These are phyloP conservation scores for Tiliacea aurago DNA, from an alignment of 2,888 invertebrate species.

Conservation along the genomic window DNA sequence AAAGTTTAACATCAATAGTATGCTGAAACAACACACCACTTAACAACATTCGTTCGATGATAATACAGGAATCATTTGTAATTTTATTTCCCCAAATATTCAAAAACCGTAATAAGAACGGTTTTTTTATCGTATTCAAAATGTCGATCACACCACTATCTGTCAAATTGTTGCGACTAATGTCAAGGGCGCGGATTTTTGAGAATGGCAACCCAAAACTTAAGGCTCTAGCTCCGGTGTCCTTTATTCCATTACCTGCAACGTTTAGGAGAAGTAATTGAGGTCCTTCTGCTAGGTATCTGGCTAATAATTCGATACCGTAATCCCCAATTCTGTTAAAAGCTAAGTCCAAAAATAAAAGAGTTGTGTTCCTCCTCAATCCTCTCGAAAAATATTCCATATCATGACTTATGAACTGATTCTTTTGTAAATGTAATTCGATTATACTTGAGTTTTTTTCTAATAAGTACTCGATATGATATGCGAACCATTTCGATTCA, in stretches of 20 bases:
- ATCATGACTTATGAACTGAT: slow-evolving; percentile 91
- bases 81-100: slow-evolving; percentile 86
- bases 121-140: slow-evolving; percentile 90
- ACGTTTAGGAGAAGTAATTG: slow-evolving; percentile 88
- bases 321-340: slow-evolving; percentile 91
- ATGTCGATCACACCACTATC: slow-evolving; percentile 89
- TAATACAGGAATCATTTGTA: slow-evolving; percentile 81
- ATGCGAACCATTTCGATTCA: slow-evolving; percentile 88
- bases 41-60: slow-evolving; percentile 82
- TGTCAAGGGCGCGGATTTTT: slow-evolving; percentile 90
- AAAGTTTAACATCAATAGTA: slow-evolving; percentile 81
- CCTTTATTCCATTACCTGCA: slow-evolving; percentile 89
- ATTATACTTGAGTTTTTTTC: slow-evolving; percentile 83
- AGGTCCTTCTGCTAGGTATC: slow-evolving; percentile 89
- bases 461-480: slow-evolving; percentile 85
- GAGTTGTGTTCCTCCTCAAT: slow-evolving; percentile 85
- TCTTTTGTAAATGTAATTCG: slow-evolving; percentile 91
- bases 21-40: slow-evolving; percentile 82
- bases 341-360: slow-evolving; percentile 91
- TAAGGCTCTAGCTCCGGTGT: slow-evolving; percentile 90
- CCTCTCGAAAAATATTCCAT: slow-evolving; percentile 90
- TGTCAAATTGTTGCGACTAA: slow-evolving; percentile 89
- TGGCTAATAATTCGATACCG: slow-evolving; percentile 88
- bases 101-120: slow-evolving; percentile 79
- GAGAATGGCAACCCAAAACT: slow-evolving; percentile 90